Base-by-base conservation (phyloP, 2,888 invertebrate species). In the Hirtodrosophila histrioides region DNA sequence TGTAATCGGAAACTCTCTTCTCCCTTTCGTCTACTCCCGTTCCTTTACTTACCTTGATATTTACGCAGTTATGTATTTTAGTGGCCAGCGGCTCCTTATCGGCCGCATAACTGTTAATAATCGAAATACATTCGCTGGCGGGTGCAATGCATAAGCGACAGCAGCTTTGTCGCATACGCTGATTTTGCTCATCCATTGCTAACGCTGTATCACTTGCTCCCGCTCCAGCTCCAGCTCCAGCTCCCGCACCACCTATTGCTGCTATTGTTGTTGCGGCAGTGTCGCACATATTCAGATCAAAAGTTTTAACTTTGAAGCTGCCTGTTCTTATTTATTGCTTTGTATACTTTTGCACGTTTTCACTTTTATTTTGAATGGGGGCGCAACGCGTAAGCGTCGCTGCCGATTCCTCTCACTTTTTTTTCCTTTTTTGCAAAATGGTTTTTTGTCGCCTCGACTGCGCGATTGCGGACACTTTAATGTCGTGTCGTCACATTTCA, bases 131-230 rank as follows among this genome's bases (percentile, higher is more conserved):
- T 79, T 92, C 92, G 66, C 88, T 90, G 74, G 91, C 90, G 55
- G 92, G 92, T 69, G 92, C 92, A 69, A 92, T 82, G 82, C 92
- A 92, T 45, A 92, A 83, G 63, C 92, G 92, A 86, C 92, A 92
- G 76, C 92, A 91, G 65, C 88, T 90, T 78, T 90, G 90, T 86
- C 91, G 89, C 78, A 81, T 76, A 57, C 85, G 81, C 56, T 85
- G 80, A 17, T 33, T 35, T 9, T 55, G 65, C 33, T 73, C 67
- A 36, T 77, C 80, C 61, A 69, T 60, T 33, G 64, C 23, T 11
- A 60, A 51, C 29, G 40, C 36, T 50, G 57, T 55, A 11, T 58
- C 55, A n/a, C 43, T 36, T 9, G 43, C 49, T 48, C 29, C 54
- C 9, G 48, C 31, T 40, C 39, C 55, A n/a, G 27, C n/a, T n/a